Evolutionary conservation across 2,797 vertebrate species (phyloP).

Genomic region (Caiman crocodilus): DNA sequence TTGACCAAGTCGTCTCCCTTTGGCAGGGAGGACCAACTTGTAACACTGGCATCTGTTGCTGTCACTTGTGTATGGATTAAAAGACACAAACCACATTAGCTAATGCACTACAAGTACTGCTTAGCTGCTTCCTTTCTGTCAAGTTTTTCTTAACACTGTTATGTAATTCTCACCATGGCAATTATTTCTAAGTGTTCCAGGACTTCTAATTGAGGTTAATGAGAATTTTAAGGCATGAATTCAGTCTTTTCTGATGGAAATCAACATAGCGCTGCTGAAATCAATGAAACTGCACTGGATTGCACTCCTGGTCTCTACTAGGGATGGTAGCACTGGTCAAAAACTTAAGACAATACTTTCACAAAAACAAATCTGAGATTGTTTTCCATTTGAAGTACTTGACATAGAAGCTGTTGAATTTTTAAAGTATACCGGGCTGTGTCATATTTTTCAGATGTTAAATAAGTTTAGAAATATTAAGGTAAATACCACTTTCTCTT

Average conservation of each 20-base stretch:
- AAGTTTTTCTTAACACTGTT: background rate
- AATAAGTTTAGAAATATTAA: too few species aligned
- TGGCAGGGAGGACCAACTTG: too few species aligned
- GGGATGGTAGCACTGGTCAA: background rate
- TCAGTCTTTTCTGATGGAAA: background rate
- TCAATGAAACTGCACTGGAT: background rate
- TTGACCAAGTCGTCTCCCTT: too few species aligned
- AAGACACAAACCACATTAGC: background rate
- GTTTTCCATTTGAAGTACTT: background rate
- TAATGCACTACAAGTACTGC: background rate
- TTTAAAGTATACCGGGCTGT: background rate
- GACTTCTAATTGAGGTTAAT: background rate
- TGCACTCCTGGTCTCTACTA: background rate
- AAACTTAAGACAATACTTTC: background rate
- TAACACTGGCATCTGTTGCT: too few species aligned
- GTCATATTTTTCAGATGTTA: too few species aligned
- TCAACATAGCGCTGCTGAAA: background rate
- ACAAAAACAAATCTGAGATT: background rate
- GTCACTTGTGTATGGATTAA: too few species aligned
- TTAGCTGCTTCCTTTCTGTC: background rate
- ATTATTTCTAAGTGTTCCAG: background rate
- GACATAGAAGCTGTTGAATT: background rate
- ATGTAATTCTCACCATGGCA: background rate
- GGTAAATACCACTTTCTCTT: too few species aligned
- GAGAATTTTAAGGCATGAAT: background rate